A percentile compares a stretch with the other conserved stretches of the same genome.
These are phyloP conservation scores for Axinella damicornis DNA, from an alignment of 37 sponge, comb jelly and placozoan genomes.

Conservation along the genomic window DNA sequence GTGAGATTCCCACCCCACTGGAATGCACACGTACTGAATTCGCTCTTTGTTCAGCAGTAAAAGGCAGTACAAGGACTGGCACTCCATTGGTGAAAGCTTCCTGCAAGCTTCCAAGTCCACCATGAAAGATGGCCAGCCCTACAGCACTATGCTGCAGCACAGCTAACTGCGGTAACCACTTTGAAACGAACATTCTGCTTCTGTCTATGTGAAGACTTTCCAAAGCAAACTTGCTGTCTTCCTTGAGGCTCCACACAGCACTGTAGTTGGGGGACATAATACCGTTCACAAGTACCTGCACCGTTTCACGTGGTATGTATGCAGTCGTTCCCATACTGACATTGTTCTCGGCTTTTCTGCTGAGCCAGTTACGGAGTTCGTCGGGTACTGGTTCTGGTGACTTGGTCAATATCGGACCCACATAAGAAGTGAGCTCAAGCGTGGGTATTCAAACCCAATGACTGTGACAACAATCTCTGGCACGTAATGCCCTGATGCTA, in stretches of 20 bases:
- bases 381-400: slow-evolving; percentile 14
- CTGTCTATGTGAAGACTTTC: slow-evolving; percentile 20
- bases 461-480: slow-evolving; percentile 32
- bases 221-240: slow-evolving; percentile 27
- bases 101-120: slow-evolving; percentile 62
- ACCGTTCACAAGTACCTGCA: slow-evolving; percentile 30
- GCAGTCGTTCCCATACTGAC: slow-evolving; percentile 74
- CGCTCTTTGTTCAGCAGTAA: not conserved
- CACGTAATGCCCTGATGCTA: not conserved
- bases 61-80: not conserved
- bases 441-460: slow-evolving; percentile 67
- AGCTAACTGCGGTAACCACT: slow-evolving; percentile 67
- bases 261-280: slow-evolving; percentile 13
- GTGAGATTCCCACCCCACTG: not conserved
- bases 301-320: slow-evolving; percentile 2
- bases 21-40: not conserved
- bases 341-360: not conserved
- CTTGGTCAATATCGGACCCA: slow-evolving; percentile 46
- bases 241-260: slow-evolving; percentile 61
- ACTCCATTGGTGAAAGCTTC: slow-evolving; percentile 56
- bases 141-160: slow-evolving; percentile 45
- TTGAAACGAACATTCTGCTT: slow-evolving; percentile 26
- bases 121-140: slow-evolving; percentile 59
- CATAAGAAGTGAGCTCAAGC: slow-evolving; percentile 29
- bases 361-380: slow-evolving; percentile 53